Evolutionary conservation across 2,888 invertebrate species (phyloP), one percentile per base, ranked within the genome.

Genomic region (Pristionchus entomophagus): DNA sequence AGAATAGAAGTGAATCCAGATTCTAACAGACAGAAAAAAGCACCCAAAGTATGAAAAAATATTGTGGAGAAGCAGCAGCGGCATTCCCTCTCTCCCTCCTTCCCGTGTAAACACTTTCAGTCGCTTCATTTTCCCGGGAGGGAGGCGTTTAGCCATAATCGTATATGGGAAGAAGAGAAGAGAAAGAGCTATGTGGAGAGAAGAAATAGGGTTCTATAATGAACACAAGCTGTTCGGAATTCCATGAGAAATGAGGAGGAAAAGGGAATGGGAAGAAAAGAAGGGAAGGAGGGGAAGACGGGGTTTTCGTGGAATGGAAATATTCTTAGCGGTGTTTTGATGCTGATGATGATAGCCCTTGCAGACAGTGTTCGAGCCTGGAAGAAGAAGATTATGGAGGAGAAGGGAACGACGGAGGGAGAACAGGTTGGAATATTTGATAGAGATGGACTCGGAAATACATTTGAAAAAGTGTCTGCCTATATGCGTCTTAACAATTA

Each of bases 321-420:
- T n/a, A n/a, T n/a, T n/a, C n/a, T n/a, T n/a, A n/a, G n/a, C n/a
- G n/a, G 32, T 38, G 19, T 45, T 2, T 51, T 6, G n/a, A n/a
- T n/a, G n/a, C n/a, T n/a, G n/a, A n/a, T n/a, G n/a, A n/a, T n/a
- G n/a, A n/a, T n/a, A n/a, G 10, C 19, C 53, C 12, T 65, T 84
- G 59, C 86, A 88, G 92, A 91, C 84, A 90, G 90, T 85, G 90
- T 94, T 8, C 90, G 94, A 89, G 94, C 94, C 19, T 94, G 94
- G 90, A 94, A 94, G 90, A 73, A 73, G 73, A 73, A 73, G 45
- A 73, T 73, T 38, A 12, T 73, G 45, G 73, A 73, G n/a, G 73
- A 73, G 73, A 38, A 73, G 41, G 73, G 26, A 73, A 94, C 94
- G 88, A 84, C 82, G 86, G 65, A 69, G 53, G 77, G 56, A 87